Base-by-base conservation (phyloP, 2,113 vertebrate species). In the Protomyctophum bolini region DNA sequence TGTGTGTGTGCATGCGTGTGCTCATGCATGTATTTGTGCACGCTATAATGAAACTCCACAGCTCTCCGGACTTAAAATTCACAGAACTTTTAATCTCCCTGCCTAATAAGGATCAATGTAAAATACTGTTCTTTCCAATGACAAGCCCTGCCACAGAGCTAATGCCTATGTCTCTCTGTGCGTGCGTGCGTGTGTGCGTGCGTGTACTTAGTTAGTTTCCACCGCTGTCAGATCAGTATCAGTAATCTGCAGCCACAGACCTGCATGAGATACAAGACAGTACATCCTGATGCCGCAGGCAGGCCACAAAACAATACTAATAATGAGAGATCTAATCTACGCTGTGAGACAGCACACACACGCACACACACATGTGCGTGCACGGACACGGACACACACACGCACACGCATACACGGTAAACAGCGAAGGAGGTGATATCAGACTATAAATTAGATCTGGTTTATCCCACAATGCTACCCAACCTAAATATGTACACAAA, bases 31-130 rank as follows among this genome's bases (percentile, higher is more conserved):
- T n/a, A n/a, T 21, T 21, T 21, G 21, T 21, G 21, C 12, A 33
- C 21, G 62, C 47, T 69, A 21, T 7, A 54, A 50, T 50, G 57
- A 66, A 83, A 80, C 68, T 77, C 70, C 47, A 77, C 60, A 67
- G 54, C 51, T 8, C 74, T 75, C 74, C 76, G 76, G 69, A 70
- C 8, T 4, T 8, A 81, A 66, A 79, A 76, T 82, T 83, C 72
- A 62, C 70, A 52, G 52, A 59, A 75, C 61, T 68, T 82, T 85
- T 90, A 88, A 91, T 90, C 87, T 88, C 83, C 80, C 76, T 75
- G 75, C 79, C 83, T 91, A 91, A 91, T 89, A 87, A 83, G 88
- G 90, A 90, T 91, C 88, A 91, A 90, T 91, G 88, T 90, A 90
- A 90, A 91, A 90, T 89, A 88, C 78, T 81, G 88, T 87, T 88